These are phyloP conservation scores for Drosophila anomalata DNA, from an alignment of 2,888 invertebrate genomes.

Conservation along the genomic window DNA sequence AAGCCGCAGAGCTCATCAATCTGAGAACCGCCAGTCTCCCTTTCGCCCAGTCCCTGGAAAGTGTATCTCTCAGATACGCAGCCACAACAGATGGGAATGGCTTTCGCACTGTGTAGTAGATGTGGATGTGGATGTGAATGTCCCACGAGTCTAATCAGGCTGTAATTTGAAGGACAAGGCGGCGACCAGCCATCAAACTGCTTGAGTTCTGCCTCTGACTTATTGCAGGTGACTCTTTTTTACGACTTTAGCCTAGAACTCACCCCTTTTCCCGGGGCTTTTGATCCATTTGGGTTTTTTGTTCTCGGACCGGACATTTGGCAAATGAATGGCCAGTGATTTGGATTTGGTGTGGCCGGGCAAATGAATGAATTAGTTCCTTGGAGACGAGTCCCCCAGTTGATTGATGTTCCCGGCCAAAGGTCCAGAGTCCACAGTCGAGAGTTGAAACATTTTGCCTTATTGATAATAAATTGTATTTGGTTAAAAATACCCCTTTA, in stretches of 20 bases:
- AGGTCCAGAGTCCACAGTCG: background rate
- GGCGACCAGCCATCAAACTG: slow-evolving; percentile 67
- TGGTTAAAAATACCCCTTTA: slow-evolving; percentile 58
- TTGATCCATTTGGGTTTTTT: slow-evolving; percentile 48
- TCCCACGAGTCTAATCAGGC: slow-evolving; percentile 77
- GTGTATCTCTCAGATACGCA: slow-evolving; percentile 20
- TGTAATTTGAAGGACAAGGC: slow-evolving; percentile 73
- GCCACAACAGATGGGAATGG: slow-evolving; percentile 60
- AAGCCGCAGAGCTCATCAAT: slow-evolving; percentile 63
- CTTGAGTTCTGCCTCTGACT: slow-evolving; percentile 52
- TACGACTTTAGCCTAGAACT: slow-evolving; percentile 5
- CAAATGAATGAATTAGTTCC: slow-evolving; percentile 78
- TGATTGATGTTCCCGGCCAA: slow-evolving; percentile 56
- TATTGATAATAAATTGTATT: slow-evolving; percentile 67
- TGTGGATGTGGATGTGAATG: slow-evolving; percentile 7
- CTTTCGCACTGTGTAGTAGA: slow-evolving; percentile 6
- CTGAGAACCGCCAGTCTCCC: slow-evolving; percentile 16
- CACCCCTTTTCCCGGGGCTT: slow-evolving; percentile 40
- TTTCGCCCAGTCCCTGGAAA: background rate
- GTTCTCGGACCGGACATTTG: slow-evolving; percentile 59
- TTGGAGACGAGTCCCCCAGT: slow-evolving; percentile 54
- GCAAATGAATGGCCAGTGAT: slow-evolving; percentile 72
- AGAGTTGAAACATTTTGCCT: slow-evolving; percentile 44
- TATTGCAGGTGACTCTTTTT: slow-evolving; percentile 69
- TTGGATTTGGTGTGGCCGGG: slow-evolving; percentile 60